A percentile compares a stretch with the other conserved stretches of the same genome.
Evolutionary conservation across 2,888 invertebrate species (phyloP).

Genomic region (Lamellibrachia satsuma): DNA sequence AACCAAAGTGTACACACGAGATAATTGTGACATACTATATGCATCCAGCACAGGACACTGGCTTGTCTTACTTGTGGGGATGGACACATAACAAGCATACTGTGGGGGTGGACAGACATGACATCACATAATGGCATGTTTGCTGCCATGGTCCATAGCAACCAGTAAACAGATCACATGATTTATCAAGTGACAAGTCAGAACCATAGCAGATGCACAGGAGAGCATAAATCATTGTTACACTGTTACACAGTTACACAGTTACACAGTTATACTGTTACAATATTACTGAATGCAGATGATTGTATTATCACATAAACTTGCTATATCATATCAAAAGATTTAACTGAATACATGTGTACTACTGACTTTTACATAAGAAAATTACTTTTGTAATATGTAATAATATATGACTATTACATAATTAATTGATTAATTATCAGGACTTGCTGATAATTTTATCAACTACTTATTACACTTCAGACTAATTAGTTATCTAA

Average conservation of each 20-base stretch:
- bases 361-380: not conserved
- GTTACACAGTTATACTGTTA: not conserved
- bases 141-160: not conserved
- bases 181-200: not conserved
- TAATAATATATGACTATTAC: not conserved
- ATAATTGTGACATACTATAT: constrained; percentile 3
- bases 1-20: constrained; percentile 4
- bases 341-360: not conserved
- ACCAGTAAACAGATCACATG: not conserved
- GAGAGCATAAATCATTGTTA: not conserved
- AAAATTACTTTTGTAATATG: not conserved
- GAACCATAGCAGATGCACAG: not conserved
- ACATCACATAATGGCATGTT: not conserved
- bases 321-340: not conserved
- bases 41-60: not conserved
- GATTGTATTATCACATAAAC: not conserved
- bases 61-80: not conserved
- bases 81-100: not conserved
- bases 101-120: not conserved
- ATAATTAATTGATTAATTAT: not conserved
- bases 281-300: not conserved
- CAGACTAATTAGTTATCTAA: not conserved
- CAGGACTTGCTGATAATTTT: not conserved
- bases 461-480: not conserved
- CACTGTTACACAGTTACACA: not conserved